Evolutionary conservation across 2,888 invertebrate genomes (phyloP), one percentile per base, ranked within the genome.

Genomic region (Ecliptopera silaceata): DNA sequence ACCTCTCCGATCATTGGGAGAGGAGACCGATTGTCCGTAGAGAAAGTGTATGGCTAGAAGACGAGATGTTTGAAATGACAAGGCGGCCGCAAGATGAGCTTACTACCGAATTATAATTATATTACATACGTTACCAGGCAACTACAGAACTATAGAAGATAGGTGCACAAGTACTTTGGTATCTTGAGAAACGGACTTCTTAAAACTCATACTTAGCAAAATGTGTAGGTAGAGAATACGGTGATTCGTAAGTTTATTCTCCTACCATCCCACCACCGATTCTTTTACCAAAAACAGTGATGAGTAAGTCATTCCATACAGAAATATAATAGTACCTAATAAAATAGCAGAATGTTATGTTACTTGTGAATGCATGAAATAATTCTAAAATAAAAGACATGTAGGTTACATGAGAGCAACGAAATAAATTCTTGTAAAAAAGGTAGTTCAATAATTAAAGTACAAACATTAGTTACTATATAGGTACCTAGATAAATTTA

Each of bases 51-150:
- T 95, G 95, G 93, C 82, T 95, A 56, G 96, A 95, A 74, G 95
- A 96, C 74, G 96, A 96, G 83, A 95, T 96, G 77, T 95, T 95
- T 71, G 95, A 96, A 78, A 93, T 97, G 82, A 96, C 96, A 56
- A 95, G 96, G 82, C 92, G 97, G 73, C 97, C 97, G 45, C 97
- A 97, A 87, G 97, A 97, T 85, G 96, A 97, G 89, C 95, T 96
- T 70, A 96, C 96, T 74, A 96, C 96, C 73, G 96, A 96, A 92
- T 93, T 96, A 84, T 96, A 91, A 87, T 58, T 48, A 12, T 55
- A 15, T 26, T 12, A 57, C 12, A 41, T 20, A 26, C 51, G 44
- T 26, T 53, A 38, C 36, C 38, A 42, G 42, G 42, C 22, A 10
- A 26, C 22, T 34, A 17, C 18, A 6, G 5, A 41, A 31, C 2